Evolutionary conservation across 2,888 invertebrate genomes (phyloP), one percentile per base, ranked within the genome.

Genomic region (Platypus cylindrus): DNA sequence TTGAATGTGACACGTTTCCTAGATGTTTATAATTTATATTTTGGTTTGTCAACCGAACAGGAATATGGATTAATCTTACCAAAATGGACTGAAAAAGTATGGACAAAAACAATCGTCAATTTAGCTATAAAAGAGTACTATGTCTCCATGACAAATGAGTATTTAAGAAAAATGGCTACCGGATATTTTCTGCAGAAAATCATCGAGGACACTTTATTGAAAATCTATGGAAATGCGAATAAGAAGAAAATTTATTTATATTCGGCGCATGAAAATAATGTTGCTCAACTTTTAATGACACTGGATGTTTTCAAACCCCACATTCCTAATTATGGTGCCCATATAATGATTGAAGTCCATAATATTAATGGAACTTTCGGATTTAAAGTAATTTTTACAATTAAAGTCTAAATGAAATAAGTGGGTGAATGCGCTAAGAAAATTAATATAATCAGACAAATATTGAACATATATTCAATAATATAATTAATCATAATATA

Each of bases 1-100:
- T 48, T 64, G 44, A 52, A 55, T n/a, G 63, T 76, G 3, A 57
- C 55, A 1, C 62, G 59, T 16, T 66, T 70, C 1, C 67, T 68
- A 24, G 73, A 73, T 48, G 64, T 73, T 3, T 69, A 70, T 37
- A 69, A 70, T 12, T 50, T 77, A 2, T 75, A 71, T 46, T 66
- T 69, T 32, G 75, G 75, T 0, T 50, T 76, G 17, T 56, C 65
- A 42, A 73, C 75, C 1, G 75, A 77, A 62, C 71, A 73, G 29
- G 55, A 55, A 18, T 48, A 53, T 42, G 57, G 58, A 25, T 43
- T 62, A 12, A 17, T 44, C n/a, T 46, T 66, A 7, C 65, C 66
- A 1, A 36, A 45, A 13, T 67, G 66, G 67, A 54, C 62, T 0
- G 38, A 47, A 4, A 45, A 45, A 3, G 51, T 64, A 8, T 58